Evolutionary conservation across 1,140 invertebrate genomes (phyloP).

Genomic region (Chelonus insularis): DNA sequence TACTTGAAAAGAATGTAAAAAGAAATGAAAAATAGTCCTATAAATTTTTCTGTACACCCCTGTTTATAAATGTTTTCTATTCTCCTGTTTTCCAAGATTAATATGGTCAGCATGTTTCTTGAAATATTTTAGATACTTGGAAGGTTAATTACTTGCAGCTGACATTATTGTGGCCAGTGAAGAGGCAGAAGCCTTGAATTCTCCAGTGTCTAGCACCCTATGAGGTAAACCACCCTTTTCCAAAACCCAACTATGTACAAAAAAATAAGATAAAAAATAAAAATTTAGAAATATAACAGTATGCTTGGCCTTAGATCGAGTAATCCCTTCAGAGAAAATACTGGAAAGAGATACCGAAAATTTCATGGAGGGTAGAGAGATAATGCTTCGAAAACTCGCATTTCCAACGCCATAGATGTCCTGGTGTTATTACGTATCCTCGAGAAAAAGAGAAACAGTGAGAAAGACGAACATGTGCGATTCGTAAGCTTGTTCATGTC

Average conservation of each 20-base stretch:
- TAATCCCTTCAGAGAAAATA: slow-evolving; percentile 3
- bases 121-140: slow-evolving; percentile 54
- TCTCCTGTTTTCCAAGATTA: slow-evolving; percentile 41
- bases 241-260: not conserved
- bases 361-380: slow-evolving; percentile 13
- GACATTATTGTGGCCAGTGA: slow-evolving; percentile 46
- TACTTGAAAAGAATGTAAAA: too few relatives aligned
- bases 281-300: not conserved
- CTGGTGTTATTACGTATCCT: slow-evolving; percentile 51
- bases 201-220: slow-evolving; percentile 10
- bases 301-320: not conserved
- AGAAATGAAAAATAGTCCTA: too few relatives aligned
- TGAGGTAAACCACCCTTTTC: slow-evolving; percentile 3
- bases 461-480: slow-evolving; percentile 5
- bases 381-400: slow-evolving; percentile 44
- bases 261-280: slow-evolving; percentile 8
- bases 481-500: slow-evolving; percentile 37
- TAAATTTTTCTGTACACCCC: too few relatives aligned
- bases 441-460: slow-evolving; percentile 27
- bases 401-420: slow-evolving; percentile 46
- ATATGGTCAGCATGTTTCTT: slow-evolving; percentile 57
- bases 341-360: slow-evolving; percentile 34
- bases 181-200: not conserved
- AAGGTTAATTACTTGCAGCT: slow-evolving; percentile 50
- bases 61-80: too few relatives aligned